phyloP scores from a whole-genome alignment of 2,888 invertebrate species.

The Nomada flava region DNA sequence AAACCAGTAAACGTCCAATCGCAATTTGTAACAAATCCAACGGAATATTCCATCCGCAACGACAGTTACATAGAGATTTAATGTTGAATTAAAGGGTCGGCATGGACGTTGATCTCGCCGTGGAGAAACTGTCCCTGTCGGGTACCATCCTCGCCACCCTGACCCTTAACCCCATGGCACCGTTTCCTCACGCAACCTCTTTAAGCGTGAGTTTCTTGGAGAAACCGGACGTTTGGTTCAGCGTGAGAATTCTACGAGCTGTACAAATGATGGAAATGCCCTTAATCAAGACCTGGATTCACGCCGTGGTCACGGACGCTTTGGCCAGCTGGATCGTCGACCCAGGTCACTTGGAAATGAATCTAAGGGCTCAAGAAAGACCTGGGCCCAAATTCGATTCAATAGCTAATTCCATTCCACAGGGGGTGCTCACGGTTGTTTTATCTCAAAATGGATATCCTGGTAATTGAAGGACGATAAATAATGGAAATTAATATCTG shows the following conservation, averaged over 20 bases:
- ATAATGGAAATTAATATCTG: not conserved
- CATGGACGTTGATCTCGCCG: constrained; percentile 84
- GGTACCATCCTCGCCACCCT: constrained; percentile 84
- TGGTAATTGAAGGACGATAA: constrained; percentile 43
- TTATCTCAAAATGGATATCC: constrained; percentile 78
- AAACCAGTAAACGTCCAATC: too few relatives aligned
- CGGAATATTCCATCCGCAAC: too few relatives aligned
- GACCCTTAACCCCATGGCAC: constrained; percentile 84
- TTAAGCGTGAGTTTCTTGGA: constrained; percentile 85
- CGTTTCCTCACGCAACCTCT: constrained; percentile 85
- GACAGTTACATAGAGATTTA: not conserved
- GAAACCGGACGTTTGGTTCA: constrained; percentile 86
- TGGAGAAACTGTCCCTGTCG: constrained; percentile 85
- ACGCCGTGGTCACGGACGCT: constrained; percentile 85
- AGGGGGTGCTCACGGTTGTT: constrained; percentile 85
- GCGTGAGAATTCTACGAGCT: constrained; percentile 83
- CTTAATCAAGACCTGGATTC: constrained; percentile 85
- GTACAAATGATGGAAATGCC: constrained; percentile 86
- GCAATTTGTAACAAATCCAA: too few relatives aligned
- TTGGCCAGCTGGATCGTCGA: constrained; percentile 84
- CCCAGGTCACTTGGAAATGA: constrained; percentile 82
- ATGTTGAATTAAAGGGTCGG: constrained; percentile 81
- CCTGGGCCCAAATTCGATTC: constrained; percentile 80
- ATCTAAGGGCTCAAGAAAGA: constrained; percentile 78
- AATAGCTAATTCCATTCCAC: constrained; percentile 74